phyloP scores from a whole-genome alignment of 37 sponge, comb jelly and placozoan genomes.

The Diacarnus erythraeanus region DNA sequence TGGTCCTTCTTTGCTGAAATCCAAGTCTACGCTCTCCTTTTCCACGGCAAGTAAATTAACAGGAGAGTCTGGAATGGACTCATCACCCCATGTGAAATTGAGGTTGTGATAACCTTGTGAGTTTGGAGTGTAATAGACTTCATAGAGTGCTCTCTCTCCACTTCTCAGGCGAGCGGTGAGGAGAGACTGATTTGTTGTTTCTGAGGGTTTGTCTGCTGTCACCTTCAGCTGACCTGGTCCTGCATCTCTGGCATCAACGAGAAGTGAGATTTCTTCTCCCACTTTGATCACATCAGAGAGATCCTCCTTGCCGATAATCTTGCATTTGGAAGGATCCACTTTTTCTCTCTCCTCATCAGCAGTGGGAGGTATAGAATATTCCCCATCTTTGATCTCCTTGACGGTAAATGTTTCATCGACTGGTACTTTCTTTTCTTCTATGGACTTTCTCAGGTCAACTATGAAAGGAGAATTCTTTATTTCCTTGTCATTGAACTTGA shows the following conservation, averaged over 20 bases:
- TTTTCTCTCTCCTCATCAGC: constrained; percentile 6
- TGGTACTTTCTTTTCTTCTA: background rate
- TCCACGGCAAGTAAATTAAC: constrained; percentile 18
- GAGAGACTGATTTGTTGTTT: constrained; percentile 6
- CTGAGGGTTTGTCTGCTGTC: constrained; percentile 36
- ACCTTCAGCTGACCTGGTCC: constrained; percentile 75
- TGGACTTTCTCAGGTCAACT: constrained; percentile 6
- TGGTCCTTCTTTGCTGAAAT: background rate
- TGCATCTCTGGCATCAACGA: constrained; percentile 62
- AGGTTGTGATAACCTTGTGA: constrained; percentile 49
- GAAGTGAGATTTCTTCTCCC: constrained; percentile 45
- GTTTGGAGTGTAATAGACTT: constrained; percentile 18
- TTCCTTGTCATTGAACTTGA: constrained; percentile 35
- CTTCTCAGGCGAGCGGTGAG: background rate
- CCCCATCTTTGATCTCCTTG: background rate
- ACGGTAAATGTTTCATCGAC: background rate
- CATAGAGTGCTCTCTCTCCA: background rate
- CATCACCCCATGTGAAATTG: constrained; percentile 36
- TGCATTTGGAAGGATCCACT: constrained; percentile 48
- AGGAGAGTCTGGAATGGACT: constrained; percentile 56
- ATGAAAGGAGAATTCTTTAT: constrained; percentile 52
- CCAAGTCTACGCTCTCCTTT: background rate
- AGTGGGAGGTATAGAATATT: no score
- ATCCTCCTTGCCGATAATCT: constrained; percentile 25
- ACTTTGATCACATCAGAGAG: constrained; percentile 9